Percentiles rank a stretch among this genome's conserved stretches.
phyloP scores from a whole-genome alignment of 2,797 vertebrate genomes.

The Hylomyscus alleni region DNA sequence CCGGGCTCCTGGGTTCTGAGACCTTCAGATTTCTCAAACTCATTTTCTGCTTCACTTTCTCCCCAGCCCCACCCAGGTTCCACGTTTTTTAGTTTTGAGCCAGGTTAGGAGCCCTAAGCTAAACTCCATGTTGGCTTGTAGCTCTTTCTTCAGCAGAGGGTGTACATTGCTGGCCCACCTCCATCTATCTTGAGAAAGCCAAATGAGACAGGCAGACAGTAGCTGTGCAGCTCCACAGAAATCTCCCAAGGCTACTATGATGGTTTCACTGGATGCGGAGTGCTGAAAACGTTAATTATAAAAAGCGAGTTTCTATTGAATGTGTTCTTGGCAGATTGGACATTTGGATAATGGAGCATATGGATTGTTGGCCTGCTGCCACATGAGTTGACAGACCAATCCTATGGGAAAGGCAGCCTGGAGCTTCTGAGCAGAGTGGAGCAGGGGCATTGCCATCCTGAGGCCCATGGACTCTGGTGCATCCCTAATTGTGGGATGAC shows the following conservation, averaged over 20 bases:
- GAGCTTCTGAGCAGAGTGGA: not conserved
- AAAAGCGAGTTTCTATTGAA: conserved; percentile 10
- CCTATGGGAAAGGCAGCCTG: not conserved
- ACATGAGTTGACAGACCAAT: not conserved
- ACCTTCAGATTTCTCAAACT: not conserved
- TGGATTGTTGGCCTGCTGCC: not conserved
- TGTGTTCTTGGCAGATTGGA: not conserved
- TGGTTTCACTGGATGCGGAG: not conserved
- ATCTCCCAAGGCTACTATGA: not conserved
- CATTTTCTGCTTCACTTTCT: not conserved
- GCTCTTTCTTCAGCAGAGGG: not conserved
- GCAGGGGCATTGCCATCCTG: not conserved
- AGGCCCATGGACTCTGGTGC: not conserved
- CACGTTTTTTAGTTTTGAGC: not conserved
- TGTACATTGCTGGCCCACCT: not conserved
- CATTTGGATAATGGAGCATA: not conserved
- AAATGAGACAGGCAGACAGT: not conserved
- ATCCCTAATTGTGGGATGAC: not conserved
- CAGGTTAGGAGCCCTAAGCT: not conserved
- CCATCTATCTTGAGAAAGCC: not conserved
- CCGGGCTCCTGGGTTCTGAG: too few relatives aligned
- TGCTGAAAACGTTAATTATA: not conserved
- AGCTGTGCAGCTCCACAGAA: not conserved
- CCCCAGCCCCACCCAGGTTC: not conserved
- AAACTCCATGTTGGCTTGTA: not conserved